Conservation (phyloP, 1,140 invertebrate genomes). For the Lordiphosa clarofinis region DNA sequence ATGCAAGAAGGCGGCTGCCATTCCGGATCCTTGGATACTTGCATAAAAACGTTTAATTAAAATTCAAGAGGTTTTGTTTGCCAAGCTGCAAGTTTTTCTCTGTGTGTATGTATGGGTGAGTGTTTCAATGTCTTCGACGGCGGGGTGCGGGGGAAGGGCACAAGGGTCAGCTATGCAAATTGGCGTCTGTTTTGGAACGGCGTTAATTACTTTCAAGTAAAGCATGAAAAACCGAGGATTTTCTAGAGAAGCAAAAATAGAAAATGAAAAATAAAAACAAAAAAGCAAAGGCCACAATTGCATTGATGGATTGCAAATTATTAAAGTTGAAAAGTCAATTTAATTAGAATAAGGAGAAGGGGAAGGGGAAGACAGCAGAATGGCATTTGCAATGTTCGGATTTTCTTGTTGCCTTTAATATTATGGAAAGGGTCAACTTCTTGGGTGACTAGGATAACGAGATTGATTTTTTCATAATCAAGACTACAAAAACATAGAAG, state of each 20-base stretch:
- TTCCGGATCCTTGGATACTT: constrained; percentile 47
- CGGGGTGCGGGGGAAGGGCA: background rate
- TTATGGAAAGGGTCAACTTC: too few relatives aligned
- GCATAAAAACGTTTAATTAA: constrained; percentile 77
- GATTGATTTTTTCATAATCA: too few relatives aligned
- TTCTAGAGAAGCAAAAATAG: constrained; percentile 2
- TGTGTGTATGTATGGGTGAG: background rate
- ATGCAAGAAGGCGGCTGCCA: constrained; percentile 21
- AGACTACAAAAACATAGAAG: too few relatives aligned
- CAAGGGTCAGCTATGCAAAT: constrained; percentile 68
- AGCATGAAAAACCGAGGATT: constrained; percentile 51
- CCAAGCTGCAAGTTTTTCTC: constrained; percentile 55
- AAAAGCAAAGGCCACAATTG: constrained; percentile 41
- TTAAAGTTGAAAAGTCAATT: constrained; percentile 30
- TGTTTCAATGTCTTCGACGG: constrained; percentile 39
- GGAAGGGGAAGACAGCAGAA: too few relatives aligned
- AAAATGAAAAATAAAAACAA: constrained; percentile 1
- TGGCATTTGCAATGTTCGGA: too few relatives aligned
- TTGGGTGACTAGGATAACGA: too few relatives aligned
- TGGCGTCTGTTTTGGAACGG: constrained; percentile 75
- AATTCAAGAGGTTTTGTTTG: constrained; percentile 75
- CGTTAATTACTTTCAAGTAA: constrained; percentile 76
- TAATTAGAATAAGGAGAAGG: background rate
- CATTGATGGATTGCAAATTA: constrained; percentile 49
- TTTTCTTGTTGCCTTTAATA: too few relatives aligned